These are phyloP conservation scores for Drosophila paulistorum DNA, from an alignment of 1,140 invertebrate species.

Conservation along the genomic window DNA sequence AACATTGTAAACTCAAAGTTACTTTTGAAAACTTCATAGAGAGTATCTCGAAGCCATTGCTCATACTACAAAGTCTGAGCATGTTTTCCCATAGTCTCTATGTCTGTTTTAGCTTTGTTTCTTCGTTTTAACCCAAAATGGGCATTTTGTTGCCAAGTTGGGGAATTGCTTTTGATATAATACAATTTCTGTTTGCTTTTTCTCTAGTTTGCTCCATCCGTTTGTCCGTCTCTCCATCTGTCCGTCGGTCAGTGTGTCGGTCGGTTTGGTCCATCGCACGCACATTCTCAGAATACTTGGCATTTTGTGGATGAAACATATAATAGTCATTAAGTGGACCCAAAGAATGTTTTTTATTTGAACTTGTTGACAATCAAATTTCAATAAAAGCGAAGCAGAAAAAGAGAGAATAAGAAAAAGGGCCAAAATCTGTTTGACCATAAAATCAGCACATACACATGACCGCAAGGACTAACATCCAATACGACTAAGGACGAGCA, in stretches of 20 bases:
- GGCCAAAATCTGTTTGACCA: conserved; percentile 56
- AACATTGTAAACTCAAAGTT: too few relatives aligned
- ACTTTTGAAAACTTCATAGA: too few relatives aligned
- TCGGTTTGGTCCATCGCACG: conserved; percentile 31
- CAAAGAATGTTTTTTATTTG: conserved; percentile 18
- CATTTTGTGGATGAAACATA: conserved; percentile 57
- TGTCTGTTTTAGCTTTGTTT: conserved; percentile 5
- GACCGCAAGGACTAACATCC: conserved; percentile 38
- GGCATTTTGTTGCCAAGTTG: conserved; percentile 73
- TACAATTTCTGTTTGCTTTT: conserved; percentile 71
- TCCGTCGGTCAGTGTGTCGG: conserved; percentile 18
- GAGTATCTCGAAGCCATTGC: neutral
- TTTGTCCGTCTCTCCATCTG: conserved; percentile 7
- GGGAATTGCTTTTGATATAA: conserved; percentile 76
- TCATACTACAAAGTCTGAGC: neutral
- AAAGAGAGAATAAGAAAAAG: conserved; percentile 8
- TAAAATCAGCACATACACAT: conserved; percentile 56
- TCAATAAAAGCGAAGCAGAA: conserved; percentile 56
- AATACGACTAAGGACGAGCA: conserved; percentile 25
- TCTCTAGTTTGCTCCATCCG: conserved; percentile 21
- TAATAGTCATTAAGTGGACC: conserved; percentile 69
- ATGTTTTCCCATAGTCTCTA: neutral
- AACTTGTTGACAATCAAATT: conserved; percentile 60
- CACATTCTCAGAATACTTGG: conserved; percentile 54
- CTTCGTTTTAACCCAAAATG: conserved; percentile 33